Base-by-base conservation (phyloP, 1,140 invertebrate genomes). In the Euwallacea fornicatus region DNA sequence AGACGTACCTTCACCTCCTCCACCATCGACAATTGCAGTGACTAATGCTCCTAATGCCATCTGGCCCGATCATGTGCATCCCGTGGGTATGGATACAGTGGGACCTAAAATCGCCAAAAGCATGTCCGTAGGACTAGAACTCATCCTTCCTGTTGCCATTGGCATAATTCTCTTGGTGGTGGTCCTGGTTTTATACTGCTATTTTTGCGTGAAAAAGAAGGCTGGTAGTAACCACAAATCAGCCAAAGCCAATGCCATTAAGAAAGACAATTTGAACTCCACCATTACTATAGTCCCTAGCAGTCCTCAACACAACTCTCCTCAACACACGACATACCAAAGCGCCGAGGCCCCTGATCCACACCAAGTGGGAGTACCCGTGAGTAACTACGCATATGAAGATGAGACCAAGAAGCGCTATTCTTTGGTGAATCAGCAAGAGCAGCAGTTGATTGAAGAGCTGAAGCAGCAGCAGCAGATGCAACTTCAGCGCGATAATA, bases 401-500 rank as follows among this genome's bases (percentile, higher is more conserved):
- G 83, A 84, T 56, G 80, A 82, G 64, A 77, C 77, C 0, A 85
- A 85, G 72, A 85, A 85, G 73, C 75, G 83, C 2, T 83, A 83
- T 73, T 84, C 82, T n/a, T 74, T 85, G 21, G 83, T 83, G 8
- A 79, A 82, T 42, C 80, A 82, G 72, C 82, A 82, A 73, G 79
- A 82, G 47, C 78, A 81, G 56, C 81, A 83, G 71, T 61, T 82
- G 15, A 81, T 82, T 55, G 81, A 82, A 59, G 81, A 82, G 73
- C 70, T 82, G 50, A 81, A 82, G 68, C 79, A 81, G 21, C 80
- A 82, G 55, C 79, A 80, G 42, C 70, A 74, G 66, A 64, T 71
- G 2, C 75, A 76, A 33, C 78, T 77, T 59, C 78, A 80, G 68
- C 74, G 72, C 60, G 72, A 76, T 41, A 66, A 66, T 53, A 66